Evolutionary conservation across 2,797 vertebrate genomes (phyloP).

Genomic region (Megaceryle alcyon): DNA sequence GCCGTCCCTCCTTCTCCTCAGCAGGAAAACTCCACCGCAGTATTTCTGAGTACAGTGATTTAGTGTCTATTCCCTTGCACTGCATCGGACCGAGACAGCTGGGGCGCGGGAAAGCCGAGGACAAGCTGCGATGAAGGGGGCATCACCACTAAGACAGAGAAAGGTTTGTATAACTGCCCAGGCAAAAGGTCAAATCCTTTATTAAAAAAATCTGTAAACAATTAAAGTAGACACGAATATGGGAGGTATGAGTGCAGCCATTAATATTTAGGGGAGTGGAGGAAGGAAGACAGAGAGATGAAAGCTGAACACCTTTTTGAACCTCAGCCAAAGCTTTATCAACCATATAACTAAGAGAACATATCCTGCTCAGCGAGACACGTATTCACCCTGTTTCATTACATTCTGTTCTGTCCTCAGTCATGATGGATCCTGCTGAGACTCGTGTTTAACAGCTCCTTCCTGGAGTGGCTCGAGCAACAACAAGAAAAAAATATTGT

Average conservation of each 20-base stretch:
- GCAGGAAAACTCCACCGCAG: neutral
- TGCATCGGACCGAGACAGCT: rapidly evolving
- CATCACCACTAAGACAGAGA: neutral
- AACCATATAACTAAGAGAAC: slow-evolving; percentile 63
- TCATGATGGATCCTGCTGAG: slow-evolving; percentile 74
- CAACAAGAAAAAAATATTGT: slow-evolving; percentile 70
- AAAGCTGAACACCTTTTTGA: slow-evolving; percentile 72
- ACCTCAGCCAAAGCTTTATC: slow-evolving; percentile 67
- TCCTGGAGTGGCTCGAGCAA: slow-evolving; percentile 62
- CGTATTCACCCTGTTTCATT: slow-evolving; percentile 63
- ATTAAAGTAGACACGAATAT: neutral
- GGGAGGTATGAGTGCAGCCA: slow-evolving; percentile 5
- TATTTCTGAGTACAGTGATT: neutral
- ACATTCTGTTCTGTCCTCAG: slow-evolving; percentile 67
- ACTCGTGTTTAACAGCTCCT: slow-evolving; percentile 71
- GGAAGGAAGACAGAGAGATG: slow-evolving; percentile 67
- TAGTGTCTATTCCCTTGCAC: neutral
- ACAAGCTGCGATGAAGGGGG: neutral
- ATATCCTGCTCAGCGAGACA: slow-evolving; percentile 66
- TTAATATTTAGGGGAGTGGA: slow-evolving; percentile 40
- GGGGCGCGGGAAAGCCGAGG: neutral
- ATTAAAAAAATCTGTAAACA: slow-evolving; percentile 26
- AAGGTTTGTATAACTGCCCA: slow-evolving; percentile 16
- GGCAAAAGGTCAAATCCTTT: slow-evolving; percentile 40
- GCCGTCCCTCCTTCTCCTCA: neutral